phyloP scores from a whole-genome alignment of 2,113 vertebrate species.

The Rhabdomys dilectus region DNA sequence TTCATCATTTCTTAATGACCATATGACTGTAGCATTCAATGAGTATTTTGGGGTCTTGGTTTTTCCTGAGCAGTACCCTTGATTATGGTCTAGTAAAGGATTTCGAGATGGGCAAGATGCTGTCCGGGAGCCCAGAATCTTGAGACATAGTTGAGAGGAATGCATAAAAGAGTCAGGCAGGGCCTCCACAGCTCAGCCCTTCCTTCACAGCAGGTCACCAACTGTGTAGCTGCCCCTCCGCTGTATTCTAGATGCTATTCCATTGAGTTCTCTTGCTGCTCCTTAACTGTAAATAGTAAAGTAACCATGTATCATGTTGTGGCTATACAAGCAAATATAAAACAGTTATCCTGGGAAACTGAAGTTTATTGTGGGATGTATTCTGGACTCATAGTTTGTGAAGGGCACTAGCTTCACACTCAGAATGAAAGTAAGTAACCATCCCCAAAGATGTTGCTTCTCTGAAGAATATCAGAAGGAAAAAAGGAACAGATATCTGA shows the following conservation, averaged over 20 bases:
- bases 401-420: background rate
- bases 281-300: background rate
- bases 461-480: background rate
- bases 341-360: background rate
- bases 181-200: background rate
- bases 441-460: slow-evolving; percentile 4
- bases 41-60: background rate
- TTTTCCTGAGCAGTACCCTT: background rate
- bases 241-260: background rate
- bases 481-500: slow-evolving; percentile 25
- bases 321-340: background rate
- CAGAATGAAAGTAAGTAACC: background rate
- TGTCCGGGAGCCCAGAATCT: background rate
- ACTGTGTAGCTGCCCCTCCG: background rate
- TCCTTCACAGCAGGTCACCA: background rate
- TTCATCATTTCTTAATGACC: slow-evolving; percentile 12
- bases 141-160: background rate
- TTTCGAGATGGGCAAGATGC: background rate
- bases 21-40: background rate
- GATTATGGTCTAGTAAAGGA: background rate
- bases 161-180: rapidly evolving
- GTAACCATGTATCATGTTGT: background rate
- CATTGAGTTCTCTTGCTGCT: background rate
- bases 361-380: background rate
- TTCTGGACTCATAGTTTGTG: background rate